Evolutionary conservation across 2,888 invertebrate species (phyloP).

Genomic region (Drosophila quasianomalipes): DNA sequence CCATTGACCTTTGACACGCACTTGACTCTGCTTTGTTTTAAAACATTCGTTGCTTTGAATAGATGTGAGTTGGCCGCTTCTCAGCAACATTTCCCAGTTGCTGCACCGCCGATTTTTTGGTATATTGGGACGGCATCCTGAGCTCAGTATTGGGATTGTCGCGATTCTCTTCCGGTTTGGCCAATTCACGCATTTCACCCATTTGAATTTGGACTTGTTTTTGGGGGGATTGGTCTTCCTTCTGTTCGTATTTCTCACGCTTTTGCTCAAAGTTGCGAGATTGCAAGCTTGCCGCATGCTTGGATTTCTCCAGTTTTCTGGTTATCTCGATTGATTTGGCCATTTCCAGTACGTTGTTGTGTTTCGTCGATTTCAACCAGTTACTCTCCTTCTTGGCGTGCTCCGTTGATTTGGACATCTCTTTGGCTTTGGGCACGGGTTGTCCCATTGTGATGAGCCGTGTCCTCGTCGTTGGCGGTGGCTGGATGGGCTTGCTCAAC

Average conservation of each 20-base stretch:
- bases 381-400: background rate
- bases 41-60: background rate
- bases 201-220: background rate
- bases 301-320: background rate
- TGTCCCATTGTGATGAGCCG: background rate
- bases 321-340: background rate
- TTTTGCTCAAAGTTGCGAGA: background rate
- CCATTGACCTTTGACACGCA: background rate
- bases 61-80: slow-evolving; percentile 5
- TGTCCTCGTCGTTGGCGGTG: background rate
- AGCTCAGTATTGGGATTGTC: slow-evolving; percentile 9
- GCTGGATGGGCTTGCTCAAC: background rate
- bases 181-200: slow-evolving; percentile 30
- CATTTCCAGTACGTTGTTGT: background rate
- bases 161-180: background rate
- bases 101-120: slow-evolving; percentile 50
- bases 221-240: background rate
- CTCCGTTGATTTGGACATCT: background rate
- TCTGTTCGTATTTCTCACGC: background rate
- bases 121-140: slow-evolving; percentile 31
- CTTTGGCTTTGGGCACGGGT: background rate
- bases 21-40: background rate
- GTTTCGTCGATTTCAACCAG: background rate
- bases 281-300: background rate
- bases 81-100: slow-evolving; percentile 15